A percentile compares a stretch with the other conserved stretches of the same genome.
phyloP scores from a whole-genome alignment of 2,113 vertebrate species.

The Peromyscus californicus region DNA sequence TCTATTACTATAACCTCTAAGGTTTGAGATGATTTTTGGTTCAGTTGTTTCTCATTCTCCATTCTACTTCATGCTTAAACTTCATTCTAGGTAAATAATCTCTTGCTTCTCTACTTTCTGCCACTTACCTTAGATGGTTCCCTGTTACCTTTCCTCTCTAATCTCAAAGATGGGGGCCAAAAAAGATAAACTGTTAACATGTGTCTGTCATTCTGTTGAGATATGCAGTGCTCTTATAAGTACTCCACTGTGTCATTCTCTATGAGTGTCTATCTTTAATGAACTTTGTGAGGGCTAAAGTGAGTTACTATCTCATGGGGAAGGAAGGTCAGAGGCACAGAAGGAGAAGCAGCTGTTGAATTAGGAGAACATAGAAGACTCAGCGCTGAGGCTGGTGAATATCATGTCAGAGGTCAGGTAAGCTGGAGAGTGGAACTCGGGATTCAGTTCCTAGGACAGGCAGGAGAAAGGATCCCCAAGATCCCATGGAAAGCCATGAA shows the following conservation, averaged over 20 bases:
- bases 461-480: too few species aligned
- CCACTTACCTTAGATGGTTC: neutral
- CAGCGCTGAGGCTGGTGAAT: fast-evolving
- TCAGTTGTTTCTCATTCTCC: neutral
- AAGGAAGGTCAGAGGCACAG: neutral
- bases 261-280: too few species aligned
- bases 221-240: neutral
- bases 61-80: neutral
- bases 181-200: neutral
- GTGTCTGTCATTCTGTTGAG: neutral
- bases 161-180: neutral
- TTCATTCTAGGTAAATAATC: neutral
- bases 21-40: fast-evolving
- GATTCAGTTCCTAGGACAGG: fast-evolving
- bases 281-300: fast-evolving
- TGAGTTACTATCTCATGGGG: fast-evolving
- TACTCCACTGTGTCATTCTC: neutral
- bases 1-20: fast-evolving
- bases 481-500: fast-evolving
- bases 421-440: fast-evolving
- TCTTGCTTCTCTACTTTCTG: neutral
- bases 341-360: neutral
- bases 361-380: fast-evolving
- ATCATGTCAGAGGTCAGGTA: neutral
- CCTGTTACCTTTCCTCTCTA: neutral